phyloP scores from a whole-genome alignment of 2,113 vertebrate species.

The Otis tarda region DNA sequence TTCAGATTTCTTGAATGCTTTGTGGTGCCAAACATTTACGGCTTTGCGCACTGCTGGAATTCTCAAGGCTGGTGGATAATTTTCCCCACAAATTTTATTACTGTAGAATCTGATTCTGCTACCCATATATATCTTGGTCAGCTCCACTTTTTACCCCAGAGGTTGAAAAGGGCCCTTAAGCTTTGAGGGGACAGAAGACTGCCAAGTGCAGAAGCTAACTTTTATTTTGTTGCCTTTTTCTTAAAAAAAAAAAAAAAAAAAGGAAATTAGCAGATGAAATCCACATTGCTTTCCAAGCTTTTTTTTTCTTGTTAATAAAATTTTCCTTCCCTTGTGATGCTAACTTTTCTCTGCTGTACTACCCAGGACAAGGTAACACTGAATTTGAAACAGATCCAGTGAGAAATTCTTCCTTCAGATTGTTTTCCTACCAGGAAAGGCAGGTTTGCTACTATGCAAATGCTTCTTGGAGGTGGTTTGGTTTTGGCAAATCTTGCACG shows the following conservation, averaged over 20 bases:
- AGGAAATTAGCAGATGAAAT: not conserved
- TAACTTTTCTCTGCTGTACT: not conserved
- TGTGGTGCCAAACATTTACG: not conserved
- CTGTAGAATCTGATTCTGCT: slow-evolving; percentile 20
- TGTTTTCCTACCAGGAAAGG: not conserved
- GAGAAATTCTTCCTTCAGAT: not conserved
- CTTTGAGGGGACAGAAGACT: not conserved
- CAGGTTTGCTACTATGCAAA: not conserved
- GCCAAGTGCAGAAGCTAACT: not conserved
- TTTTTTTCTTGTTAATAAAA: slow-evolving; percentile 21
- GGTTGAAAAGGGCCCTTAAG: not conserved
- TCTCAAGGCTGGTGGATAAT: slow-evolving; percentile 19
- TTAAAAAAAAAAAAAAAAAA: not conserved
- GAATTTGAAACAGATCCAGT: not conserved
- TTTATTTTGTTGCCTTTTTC: not conserved
- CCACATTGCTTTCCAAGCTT: not conserved
- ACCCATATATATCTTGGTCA: not conserved
- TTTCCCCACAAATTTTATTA: slow-evolving; percentile 49
- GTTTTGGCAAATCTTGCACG: not conserved
- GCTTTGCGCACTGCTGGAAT: slow-evolving; percentile 14
- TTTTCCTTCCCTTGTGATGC: not conserved
- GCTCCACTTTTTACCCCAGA: not conserved
- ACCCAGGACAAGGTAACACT: not conserved
- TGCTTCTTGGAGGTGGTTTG: not conserved
- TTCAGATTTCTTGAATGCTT: slow-evolving; percentile 6